phyloP scores from a whole-genome alignment of 2,113 vertebrate species.

The Synchiropus splendidus region DNA sequence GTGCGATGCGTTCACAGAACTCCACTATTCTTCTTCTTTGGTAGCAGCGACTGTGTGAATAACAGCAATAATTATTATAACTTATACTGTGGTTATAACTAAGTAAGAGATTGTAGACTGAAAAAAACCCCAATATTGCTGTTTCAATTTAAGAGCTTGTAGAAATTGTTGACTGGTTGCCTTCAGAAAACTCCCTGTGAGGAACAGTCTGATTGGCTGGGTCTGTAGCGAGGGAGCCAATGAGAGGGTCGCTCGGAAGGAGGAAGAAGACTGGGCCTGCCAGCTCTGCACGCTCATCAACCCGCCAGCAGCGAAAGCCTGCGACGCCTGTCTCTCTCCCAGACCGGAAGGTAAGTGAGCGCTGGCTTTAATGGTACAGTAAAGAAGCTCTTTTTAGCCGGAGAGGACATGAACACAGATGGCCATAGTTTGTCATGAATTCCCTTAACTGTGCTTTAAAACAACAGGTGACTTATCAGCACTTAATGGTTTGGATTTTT shows the following conservation, averaged over 20 bases:
- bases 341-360: conserved; percentile 71
- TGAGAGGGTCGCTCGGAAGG: conserved; percentile 62
- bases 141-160: too few relatives aligned
- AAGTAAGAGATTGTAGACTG: too few relatives aligned
- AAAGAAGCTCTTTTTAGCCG: conserved; percentile 24
- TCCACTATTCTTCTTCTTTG: too few relatives aligned
- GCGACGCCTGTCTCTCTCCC: conserved; percentile 80
- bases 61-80: too few relatives aligned
- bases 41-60: too few relatives aligned
- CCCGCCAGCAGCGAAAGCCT: conserved; percentile 63
- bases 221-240: conserved; percentile 31
- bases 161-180: conserved; percentile 1
- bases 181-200: conserved; percentile 70
- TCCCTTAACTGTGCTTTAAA: too few relatives aligned
- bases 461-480: too few relatives aligned
- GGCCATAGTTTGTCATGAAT: neutral
- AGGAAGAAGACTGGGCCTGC: conserved; percentile 84
- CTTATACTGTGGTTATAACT: too few relatives aligned
- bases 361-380: conserved; percentile 12
- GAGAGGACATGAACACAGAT: conserved; percentile 18
- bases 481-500: too few relatives aligned
- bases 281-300: conserved; percentile 81
- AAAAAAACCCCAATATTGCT: too few relatives aligned
- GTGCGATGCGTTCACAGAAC: too few relatives aligned
- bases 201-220: conserved; percentile 69